Base-by-base conservation (phyloP, 2,113 vertebrate genomes). In the Saimiri boliviensis region DNA sequence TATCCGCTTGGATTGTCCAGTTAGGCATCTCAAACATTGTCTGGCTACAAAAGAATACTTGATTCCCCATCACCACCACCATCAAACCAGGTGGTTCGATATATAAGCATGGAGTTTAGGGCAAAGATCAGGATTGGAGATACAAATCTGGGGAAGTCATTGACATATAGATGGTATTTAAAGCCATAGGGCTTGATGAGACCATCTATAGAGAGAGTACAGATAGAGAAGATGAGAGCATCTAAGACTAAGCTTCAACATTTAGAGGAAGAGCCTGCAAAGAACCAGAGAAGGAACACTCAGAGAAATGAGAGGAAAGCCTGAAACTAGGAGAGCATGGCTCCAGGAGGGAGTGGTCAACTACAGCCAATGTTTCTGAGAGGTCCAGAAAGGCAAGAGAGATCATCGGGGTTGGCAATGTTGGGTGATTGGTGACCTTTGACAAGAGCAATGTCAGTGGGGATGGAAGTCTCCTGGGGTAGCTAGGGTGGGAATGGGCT, bases 151-250 rank as follows among this genome's bases (percentile, higher is more conserved):
- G 30, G 13, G 40, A 40, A 35, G 52, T 27, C 42, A 5, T 60
- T 91, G 54, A 21, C 42, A 58, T 80, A 27, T 5, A 49, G 7
- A 47, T 76, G 37, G 23, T 45, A 81, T 92, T 96, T 88, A 94
- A 86, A 54, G 12, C 23, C 86, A 88, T 23, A 83, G 40, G 32
- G 52, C 35, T 91, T 47, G 19, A 81, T 58, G 45, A 74, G n/a
- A 52, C 45, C 16, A 87, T 86, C 84, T 95, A 47, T 73, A 68
- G 76, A 93, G 82, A 93, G 92, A 74, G 17, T 81, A 49, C n/a
- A 81, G 13, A 60, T 49, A 45, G 32, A 54, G 52, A 68, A 74
- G 10, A 74, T 66, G 47, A 87, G 12, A 82, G 16, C 40, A 89
- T 16, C 68, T 47, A 83, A 83, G 11, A 81, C 37, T 21, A 32